Base-by-base conservation (phyloP, 1,140 invertebrate species). In the Brachionus rubens region DNA sequence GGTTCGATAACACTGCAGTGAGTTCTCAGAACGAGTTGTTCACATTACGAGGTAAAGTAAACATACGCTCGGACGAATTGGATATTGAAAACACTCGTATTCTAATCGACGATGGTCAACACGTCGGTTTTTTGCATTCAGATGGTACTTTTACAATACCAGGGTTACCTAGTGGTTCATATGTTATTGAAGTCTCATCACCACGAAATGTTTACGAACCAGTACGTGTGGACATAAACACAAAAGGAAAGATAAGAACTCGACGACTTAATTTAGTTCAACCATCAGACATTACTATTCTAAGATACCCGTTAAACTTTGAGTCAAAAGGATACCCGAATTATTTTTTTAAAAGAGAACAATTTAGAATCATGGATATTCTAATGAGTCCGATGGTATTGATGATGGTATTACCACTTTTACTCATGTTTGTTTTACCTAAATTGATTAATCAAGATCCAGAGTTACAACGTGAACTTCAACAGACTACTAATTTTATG, bases 241-340 rank as follows among this genome's bases (percentile, higher is more conserved):
- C 90, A 0, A 96, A 94, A 83, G 95, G 94, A 24, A 97, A 96
- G 85, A 92, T 91, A 78, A 88, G 95, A 78, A 93, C 93, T 0
- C 87, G 95, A 41, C 93, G 92, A 87, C 89, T 97, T 0, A 96
- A 96, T 85, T 89, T 92, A 80, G 90, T 97, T 68, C 93, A 96
- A 82, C 92, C 91, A 0, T 90, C 90, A 0, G 89, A 91, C 84
- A 81, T 81, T 65, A 70, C 28, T 65, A 48, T 75, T 77, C 75
- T 96, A 59, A 89, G 91, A 2, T 95, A 95, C 84, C 93, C 93
- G 10, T 85, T 96, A 52, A 89, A 90, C 82, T 88, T 96, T 86
- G 92, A 92, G 80, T 87, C 91, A 1, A 78, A 90, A 24, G 88
- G 89, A 14, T 89, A 88, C 62, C 91, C 90, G 78, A 89, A 90